Base-by-base conservation (phyloP, 1,140 invertebrate genomes). In the Latrodectus geometricus region DNA sequence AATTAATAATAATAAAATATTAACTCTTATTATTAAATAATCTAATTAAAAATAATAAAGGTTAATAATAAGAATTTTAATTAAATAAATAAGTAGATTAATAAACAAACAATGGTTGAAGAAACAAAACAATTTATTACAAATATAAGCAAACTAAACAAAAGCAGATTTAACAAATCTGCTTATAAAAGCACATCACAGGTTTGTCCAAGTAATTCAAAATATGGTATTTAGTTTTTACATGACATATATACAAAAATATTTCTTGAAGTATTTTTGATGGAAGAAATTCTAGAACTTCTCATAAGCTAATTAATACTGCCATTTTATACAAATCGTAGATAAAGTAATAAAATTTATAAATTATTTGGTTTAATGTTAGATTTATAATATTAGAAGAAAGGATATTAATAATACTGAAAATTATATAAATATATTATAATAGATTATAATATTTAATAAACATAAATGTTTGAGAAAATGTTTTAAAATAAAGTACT, bases 81-180 rank as follows among this genome's bases (percentile, higher is more conserved):
- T 35, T 35, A 5, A 35, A 35, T 35, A 35, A 35, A 35, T 35
- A 5, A 35, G 35, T 35, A 35, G 5, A 35, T 35, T 35, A 35
- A 35, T 35, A 35, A 35, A 35, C 5, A 35, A 5, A 35, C 35
- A 35, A 35, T 35, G 35, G 5, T 5, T 35, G 35, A 35, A 35
- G 35, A 61, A 61, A 61, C 54, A 61, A 61, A 61, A 61, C 54
- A 61, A 61, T 61, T 61, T 61, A 61, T 61, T 61, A 61, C 54
- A 61, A 61, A 17, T 61, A 17, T 61, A 61, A 61, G 54, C 54
- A 61, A 61, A 35, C 54, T 61, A 17, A 61, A 61, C 54, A 61
- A 17, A 4, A 61, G 17, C 54, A 61, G 54, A 61, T 61, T 61
- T 61, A 61, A 61, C 17, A 61, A 61, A 61, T 61, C 54, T 61